These are phyloP conservation scores for Heliocidaris tuberculata DNA, from an alignment of 35 echinoderm and acorn worm species.

Conservation along the genomic window DNA sequence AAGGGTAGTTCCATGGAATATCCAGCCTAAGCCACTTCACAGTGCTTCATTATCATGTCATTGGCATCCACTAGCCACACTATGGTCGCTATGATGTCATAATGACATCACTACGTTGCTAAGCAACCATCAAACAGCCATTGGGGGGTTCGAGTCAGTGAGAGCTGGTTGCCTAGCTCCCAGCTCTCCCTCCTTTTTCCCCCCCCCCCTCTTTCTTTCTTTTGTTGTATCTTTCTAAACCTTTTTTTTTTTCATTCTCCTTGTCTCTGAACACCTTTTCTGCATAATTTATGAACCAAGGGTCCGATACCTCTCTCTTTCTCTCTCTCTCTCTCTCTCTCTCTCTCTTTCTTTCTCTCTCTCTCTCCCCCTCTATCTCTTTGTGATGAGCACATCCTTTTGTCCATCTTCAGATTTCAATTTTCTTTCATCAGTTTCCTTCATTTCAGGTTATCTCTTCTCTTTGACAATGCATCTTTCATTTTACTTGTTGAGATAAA, in stretches of 20 bases:
- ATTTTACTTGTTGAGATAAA: too few species aligned
- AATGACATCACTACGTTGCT: constrained; percentile 18
- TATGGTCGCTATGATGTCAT: constrained; percentile 31
- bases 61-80: not conserved
- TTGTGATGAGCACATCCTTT: not conserved
- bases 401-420: not conserved
- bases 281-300: constrained; percentile 1
- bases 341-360: not conserved
- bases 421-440: not conserved
- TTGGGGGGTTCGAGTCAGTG: not conserved
- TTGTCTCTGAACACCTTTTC: not conserved
- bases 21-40: not conserved
- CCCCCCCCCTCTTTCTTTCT: not conserved
- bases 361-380: too few species aligned
- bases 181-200: not conserved
- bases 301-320: not conserved
- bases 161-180: not conserved
- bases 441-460: not conserved
- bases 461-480: not conserved
- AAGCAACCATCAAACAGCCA: constrained; percentile 35
- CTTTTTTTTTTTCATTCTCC: not conserved
- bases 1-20: not conserved
- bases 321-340: not conserved
- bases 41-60: constrained; percentile 23
- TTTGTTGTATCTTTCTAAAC: not conserved